Percentiles rank a stretch among this genome's conserved stretches.
phyloP scores from a whole-genome alignment of 2,113 vertebrate species.

The Eleginops maclovinus region DNA sequence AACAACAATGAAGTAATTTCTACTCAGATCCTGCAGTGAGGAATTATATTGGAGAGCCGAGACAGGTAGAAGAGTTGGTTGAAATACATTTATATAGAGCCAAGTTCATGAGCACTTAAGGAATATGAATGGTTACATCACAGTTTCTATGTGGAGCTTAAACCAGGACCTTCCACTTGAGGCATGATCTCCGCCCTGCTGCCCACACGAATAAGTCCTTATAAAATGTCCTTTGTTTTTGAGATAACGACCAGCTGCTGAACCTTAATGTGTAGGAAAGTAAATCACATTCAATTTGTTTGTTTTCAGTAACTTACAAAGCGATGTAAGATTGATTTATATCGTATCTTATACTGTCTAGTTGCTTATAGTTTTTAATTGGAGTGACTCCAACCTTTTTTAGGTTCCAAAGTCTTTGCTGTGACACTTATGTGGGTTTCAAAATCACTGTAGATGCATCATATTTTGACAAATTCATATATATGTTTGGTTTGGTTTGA shows the following conservation, averaged over 20 bases:
- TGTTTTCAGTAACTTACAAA: not conserved
- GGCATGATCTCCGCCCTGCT: slow-evolving; percentile 7
- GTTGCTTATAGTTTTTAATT: not conserved
- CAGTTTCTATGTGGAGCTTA: slow-evolving; percentile 12
- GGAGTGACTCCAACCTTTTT: not conserved
- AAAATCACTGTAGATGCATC: not conserved
- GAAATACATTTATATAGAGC: slow-evolving; percentile 1
- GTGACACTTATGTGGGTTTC: not conserved
- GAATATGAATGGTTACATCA: slow-evolving; percentile 1
- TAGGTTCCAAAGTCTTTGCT: not conserved
- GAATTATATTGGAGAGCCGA: not conserved
- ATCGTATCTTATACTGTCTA: not conserved
- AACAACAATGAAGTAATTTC: not conserved
- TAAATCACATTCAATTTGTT: not conserved
- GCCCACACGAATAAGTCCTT: not conserved
- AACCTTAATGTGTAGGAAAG: too few species aligned
- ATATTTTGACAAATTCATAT: not conserved
- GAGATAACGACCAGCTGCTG: too few species aligned
- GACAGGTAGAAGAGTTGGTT: not conserved
- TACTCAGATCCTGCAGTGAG: not conserved
- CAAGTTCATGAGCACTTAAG: not conserved
- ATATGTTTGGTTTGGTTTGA: not conserved
- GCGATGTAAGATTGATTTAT: not conserved
- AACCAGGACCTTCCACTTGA: slow-evolving; percentile 15
- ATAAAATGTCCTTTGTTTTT: too few species aligned